Evolutionary conservation across 2,113 vertebrate species (phyloP).

Genomic region (Datnioides undecimradiatus): DNA sequence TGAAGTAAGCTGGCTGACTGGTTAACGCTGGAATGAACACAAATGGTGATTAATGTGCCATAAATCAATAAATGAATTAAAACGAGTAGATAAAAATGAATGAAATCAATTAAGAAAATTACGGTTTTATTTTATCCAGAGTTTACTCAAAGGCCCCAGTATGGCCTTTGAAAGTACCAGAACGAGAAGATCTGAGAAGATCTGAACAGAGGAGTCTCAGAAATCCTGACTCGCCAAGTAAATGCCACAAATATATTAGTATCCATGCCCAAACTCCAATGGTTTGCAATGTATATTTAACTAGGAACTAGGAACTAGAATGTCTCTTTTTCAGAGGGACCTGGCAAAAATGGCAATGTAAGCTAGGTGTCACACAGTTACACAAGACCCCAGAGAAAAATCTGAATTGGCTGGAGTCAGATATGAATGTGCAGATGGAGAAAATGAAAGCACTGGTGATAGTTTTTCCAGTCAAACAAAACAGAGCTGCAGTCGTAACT

Average conservation of each 20-base stretch:
- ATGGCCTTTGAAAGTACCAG: too few species aligned
- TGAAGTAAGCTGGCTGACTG: not conserved
- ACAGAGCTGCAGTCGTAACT: constrained; percentile 21
- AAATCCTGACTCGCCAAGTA: not conserved
- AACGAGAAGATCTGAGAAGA: not conserved
- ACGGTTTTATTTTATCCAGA: not conserved
- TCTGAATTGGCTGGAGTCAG: not conserved
- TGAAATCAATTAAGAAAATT: too few species aligned
- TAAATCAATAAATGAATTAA: constrained; percentile 3
- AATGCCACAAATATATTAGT: not conserved
- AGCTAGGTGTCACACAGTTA: not conserved
- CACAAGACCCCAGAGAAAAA: not conserved
- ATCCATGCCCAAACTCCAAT: not conserved
- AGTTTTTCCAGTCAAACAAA: constrained; percentile 48
- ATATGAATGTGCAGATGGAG: not conserved
- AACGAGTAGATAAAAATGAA: not conserved
- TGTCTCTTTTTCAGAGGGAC: not conserved
- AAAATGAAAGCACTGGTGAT: constrained; percentile 9
- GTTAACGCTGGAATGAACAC: not conserved
- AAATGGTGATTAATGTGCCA: constrained; percentile 4
- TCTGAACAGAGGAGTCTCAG: not conserved
- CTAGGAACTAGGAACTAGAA: not conserved
- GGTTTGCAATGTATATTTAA: not conserved
- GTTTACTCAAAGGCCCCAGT: constrained; percentile 15
- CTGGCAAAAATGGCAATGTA: not conserved